Conservation (phyloP, 2,888 invertebrate genomes). For the Anoplius nigerrimus region DNA sequence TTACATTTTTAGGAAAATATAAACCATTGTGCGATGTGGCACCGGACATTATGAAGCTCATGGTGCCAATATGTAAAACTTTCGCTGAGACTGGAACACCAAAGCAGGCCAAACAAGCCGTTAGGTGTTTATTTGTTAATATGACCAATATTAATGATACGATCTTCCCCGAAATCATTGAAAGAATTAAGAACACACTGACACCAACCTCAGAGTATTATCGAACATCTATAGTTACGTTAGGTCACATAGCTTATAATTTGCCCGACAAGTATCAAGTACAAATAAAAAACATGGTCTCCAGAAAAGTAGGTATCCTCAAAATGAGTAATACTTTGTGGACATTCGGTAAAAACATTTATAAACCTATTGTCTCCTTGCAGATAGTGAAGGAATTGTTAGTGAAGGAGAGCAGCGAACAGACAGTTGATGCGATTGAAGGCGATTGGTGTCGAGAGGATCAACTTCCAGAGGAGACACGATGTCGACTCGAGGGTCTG, state of each 20-base stretch:
- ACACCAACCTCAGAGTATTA: conserved; percentile 87
- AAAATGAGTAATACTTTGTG: neutral
- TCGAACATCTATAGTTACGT: conserved; percentile 93
- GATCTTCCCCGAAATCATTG: conserved; percentile 89
- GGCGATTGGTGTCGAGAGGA: conserved; percentile 90
- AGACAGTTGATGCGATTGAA: conserved; percentile 76
- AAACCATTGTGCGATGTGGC: conserved; percentile 88
- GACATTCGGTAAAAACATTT: neutral
- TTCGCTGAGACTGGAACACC: conserved; percentile 93
- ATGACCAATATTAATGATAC: conserved; percentile 83
- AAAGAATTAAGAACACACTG: conserved; percentile 85
- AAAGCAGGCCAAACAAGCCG: conserved; percentile 97
- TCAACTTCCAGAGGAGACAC: conserved; percentile 91
- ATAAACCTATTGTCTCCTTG: conserved; percentile 25
- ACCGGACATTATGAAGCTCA: conserved; percentile 84
- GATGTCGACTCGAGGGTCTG: conserved; percentile 94
- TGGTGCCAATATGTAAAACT: conserved; percentile 91
- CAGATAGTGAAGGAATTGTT: conserved; percentile 95
- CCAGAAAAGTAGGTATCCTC: conserved; percentile 83
- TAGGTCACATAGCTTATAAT: conserved; percentile 96
- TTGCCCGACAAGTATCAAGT: conserved; percentile 92
- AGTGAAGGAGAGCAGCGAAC: conserved; percentile 85
- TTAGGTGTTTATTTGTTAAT: conserved; percentile 93
- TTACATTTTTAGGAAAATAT: conserved; percentile 92
- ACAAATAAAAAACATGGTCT: conserved; percentile 95